Conservation (phyloP, 2,888 invertebrate genomes). For the Unio delphinus region DNA sequence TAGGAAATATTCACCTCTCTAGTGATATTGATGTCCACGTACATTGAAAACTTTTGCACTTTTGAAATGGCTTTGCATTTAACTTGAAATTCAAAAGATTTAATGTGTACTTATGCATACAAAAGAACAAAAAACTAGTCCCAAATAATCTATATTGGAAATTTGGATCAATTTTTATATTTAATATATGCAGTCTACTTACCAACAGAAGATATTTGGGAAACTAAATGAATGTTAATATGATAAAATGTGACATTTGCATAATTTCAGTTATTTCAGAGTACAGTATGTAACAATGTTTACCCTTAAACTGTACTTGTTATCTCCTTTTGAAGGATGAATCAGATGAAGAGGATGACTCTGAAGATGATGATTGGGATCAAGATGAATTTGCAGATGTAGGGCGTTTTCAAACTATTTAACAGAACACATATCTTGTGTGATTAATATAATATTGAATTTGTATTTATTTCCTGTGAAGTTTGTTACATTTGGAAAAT, state of each 20-base stretch:
- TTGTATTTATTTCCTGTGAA: no score
- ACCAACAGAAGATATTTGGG: background rate
- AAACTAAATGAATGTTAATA: slow-evolving; percentile 10
- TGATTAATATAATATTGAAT: no score
- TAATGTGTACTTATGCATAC: background rate
- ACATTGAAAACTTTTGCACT: no score
- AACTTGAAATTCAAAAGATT: no score
- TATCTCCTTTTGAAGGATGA: slow-evolving; percentile 5
- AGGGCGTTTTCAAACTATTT: background rate
- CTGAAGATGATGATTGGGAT: slow-evolving; percentile 24
- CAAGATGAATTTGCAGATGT: background rate
- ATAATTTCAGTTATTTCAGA: background rate
- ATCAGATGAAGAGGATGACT: slow-evolving; percentile 31
- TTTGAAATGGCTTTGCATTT: no score
- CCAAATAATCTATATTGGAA: no score
- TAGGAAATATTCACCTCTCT: no score
- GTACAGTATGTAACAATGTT: background rate
- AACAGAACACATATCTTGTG: no score
- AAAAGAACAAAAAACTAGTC: slow-evolving; percentile 7
- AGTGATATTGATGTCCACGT: no score
- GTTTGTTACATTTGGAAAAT: no score
- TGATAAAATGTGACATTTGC: slow-evolving; percentile 4
- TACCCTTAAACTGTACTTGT: background rate
- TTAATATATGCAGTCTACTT: background rate
- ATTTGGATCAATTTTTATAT: background rate